A percentile compares a stretch with the other conserved stretches of the same genome.
Evolutionary conservation across 2,888 invertebrate species (phyloP).

Genomic region (Trichopoda pennipes): DNA sequence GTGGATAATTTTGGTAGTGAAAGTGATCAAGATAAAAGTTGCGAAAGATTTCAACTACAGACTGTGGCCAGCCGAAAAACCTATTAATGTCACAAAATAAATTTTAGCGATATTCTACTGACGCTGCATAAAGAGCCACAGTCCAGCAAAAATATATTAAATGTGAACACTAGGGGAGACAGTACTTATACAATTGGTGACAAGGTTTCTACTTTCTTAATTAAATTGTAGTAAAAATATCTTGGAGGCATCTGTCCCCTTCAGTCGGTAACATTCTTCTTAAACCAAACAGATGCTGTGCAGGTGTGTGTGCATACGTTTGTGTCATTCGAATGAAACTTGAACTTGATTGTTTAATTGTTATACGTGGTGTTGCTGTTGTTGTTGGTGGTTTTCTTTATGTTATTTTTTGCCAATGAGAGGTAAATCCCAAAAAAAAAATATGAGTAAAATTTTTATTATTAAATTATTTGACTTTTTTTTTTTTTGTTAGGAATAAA

Average conservation of each 20-base stretch:
- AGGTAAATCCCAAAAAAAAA: conserved; percentile 69
- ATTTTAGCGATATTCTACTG: no score
- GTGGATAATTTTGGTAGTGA: no score
- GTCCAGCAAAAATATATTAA: no score
- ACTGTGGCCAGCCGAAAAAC: no score
- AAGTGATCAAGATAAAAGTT: no score
- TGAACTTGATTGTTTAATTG: conserved; percentile 67
- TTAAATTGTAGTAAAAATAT: no score
- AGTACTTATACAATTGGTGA: no score
- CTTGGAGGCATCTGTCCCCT: conserved; percentile 35
- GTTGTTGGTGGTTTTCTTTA: conserved; percentile 2
- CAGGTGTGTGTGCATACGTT: conserved; percentile 1
- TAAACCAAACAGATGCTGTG: conserved; percentile 27
- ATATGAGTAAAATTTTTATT: conserved; percentile 33
- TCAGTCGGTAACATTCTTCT: neutral
- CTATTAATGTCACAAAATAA: no score
- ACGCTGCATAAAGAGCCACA: no score
- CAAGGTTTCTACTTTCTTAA: no score
- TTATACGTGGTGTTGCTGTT: neutral
- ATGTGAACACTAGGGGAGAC: no score
- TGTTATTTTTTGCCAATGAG: conserved; percentile 33
- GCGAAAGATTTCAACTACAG: no score
- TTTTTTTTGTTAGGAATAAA: conserved; percentile 32
- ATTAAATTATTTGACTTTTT: conserved; percentile 39
- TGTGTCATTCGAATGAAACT: conserved; percentile 55